Evolutionary conservation across 2,888 invertebrate genomes (phyloP), one percentile per base, ranked within the genome.

Genomic region (Eueremaeus valkanovi): DNA sequence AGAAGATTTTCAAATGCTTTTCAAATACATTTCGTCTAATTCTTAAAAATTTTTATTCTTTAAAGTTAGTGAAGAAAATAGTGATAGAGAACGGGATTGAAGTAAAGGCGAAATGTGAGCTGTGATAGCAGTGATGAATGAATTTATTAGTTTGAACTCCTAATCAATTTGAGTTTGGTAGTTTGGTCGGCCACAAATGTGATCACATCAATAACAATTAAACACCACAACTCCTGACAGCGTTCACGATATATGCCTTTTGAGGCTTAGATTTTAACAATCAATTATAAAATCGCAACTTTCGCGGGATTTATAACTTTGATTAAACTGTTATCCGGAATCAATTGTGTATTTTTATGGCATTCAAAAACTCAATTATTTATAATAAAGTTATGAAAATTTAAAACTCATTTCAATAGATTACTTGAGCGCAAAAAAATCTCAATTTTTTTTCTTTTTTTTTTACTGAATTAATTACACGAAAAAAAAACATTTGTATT

Each of bases 171-270:
- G 9, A 36, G 45, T 6, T 45, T 45, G 16, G n/a, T n/a, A 45
- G 18, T 16, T 55, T 55, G 21, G 24, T 24, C 13, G 27, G 21
- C 21, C 3, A 55, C 21, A 55, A 24, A 31, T 61, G 3, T 58
- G 18, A 61, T 18, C 2, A 31, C 18, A 66, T 66, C 66, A 18
- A 66, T 66, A 66, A 66, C 40, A 66, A 66, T 66, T 66, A 66
- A 24, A 66, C 66, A 66, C 66, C 66, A 45, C n/a, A 66, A 66
- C 36, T 36, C 40, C 8, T 66, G 66, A 66, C 66, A 66, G 40
- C 8, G 27, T 33, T 66, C 66, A 66, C 36, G 40, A 36, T 6
- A 27, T 66, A 21, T 31, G 66, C 36, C n/a, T 66, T 36, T 21
- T n/a, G n/a, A 66, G n/a, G 21, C 27, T n/a, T n/a, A 8, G 16